Evolutionary conservation across 2,113 vertebrate genomes (phyloP).

Genomic region (Myrmecophaga tridactyla): DNA sequence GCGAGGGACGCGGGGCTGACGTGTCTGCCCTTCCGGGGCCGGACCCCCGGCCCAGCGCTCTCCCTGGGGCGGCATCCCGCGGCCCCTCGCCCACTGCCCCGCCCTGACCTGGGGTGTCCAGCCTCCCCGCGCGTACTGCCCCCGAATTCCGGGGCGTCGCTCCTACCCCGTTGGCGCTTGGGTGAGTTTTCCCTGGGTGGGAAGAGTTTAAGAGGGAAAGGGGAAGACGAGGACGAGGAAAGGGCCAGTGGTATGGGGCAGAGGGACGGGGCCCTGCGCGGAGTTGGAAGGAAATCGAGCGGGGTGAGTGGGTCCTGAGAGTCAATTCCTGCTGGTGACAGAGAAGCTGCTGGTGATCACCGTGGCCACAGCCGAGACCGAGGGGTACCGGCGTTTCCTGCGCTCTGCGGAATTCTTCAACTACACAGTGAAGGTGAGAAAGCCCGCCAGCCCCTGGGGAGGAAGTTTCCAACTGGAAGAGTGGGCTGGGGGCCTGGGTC

Average conservation of each 20-base stretch:
- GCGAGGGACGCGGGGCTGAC: background rate
- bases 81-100: background rate
- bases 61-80: background rate
- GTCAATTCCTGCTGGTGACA: slow-evolving; percentile 51
- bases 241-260: background rate
- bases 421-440: slow-evolving; percentile 87
- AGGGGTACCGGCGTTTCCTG: slow-evolving; percentile 90
- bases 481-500: background rate
- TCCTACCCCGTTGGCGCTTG: background rate
- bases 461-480: background rate
- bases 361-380: slow-evolving; percentile 88
- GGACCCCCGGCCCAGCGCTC: background rate
- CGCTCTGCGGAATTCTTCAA: slow-evolving; percentile 87
- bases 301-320: background rate
- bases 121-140: background rate
- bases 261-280: background rate
- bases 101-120: background rate
- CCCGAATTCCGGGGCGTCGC: background rate
- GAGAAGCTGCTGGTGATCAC: slow-evolving; percentile 91
- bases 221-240: too few species aligned
- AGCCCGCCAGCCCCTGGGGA: background rate
- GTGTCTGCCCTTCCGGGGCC: background rate
- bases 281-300: background rate
- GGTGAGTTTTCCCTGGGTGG: background rate
- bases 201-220: background rate